Percentiles rank a stretch among this genome's conserved stretches.
These are phyloP conservation scores for Sarcophaga peregrina DNA, from an alignment of 1,140 invertebrate species.

Conservation along the genomic window DNA sequence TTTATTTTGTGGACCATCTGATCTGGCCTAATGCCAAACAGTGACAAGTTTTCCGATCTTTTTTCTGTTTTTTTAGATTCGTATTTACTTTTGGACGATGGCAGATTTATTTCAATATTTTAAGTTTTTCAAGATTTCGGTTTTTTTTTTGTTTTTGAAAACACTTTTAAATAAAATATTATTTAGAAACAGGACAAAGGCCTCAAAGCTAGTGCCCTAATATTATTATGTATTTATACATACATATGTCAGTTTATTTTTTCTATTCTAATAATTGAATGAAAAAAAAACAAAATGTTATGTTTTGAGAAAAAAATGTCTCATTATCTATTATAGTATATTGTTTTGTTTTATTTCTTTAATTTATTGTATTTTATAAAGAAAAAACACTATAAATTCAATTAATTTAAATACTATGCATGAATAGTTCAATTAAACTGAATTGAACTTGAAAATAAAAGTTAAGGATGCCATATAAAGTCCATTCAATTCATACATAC, in stretches of 20 bases:
- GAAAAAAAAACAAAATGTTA: not conserved
- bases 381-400: no score
- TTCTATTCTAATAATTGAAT: no score
- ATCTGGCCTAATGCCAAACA: slow-evolving; percentile 7
- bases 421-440: not conserved
- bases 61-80: not conserved
- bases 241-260: no score
- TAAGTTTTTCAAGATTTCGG: no score
- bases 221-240: no score
- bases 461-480: not conserved
- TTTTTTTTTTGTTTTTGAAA: no score
- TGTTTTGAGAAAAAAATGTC: not conserved
- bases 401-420: not conserved
- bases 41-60: not conserved
- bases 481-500: no score
- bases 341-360: not conserved
- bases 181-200: no score
- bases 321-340: not conserved
- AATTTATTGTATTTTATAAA: no score
- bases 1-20: not conserved
- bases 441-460: not conserved
- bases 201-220: no score
- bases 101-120: no score
- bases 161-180: no score
- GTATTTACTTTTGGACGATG: slow-evolving; percentile 2